Base-by-base conservation (phyloP, 1,140 invertebrate species). In the Vanessa atalanta region DNA sequence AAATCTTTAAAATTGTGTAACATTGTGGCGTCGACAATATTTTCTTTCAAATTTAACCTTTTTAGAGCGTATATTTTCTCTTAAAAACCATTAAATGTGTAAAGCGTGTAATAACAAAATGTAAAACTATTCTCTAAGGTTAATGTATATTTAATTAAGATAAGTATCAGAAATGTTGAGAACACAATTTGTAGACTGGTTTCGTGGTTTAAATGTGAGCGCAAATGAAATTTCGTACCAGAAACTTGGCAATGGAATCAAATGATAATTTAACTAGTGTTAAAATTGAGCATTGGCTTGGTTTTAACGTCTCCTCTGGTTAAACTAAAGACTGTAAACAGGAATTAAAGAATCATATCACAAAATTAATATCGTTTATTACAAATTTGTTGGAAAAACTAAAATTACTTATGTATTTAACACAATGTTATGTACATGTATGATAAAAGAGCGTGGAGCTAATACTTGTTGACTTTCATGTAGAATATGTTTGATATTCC, bases 191-290 rank as follows among this genome's bases (percentile, higher is more conserved):
- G 65, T 48, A 47, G 65, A 51, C 43, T 37, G 65, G 71, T 67
- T 71, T 65, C 70, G 73, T 68, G 70, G 72, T 74, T 60, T 65
- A 70, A 71, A 53, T 70, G 60, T 63, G 47, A 73, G 70, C 48
- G 65, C 75, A 72, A 78, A 78, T 78, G 77, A 70, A 72, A 78
- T 78, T 73, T 72, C 66, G 13, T 23, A 67, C 68, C 64, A 65
- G 65, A 66, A 79, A 79, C 78, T 79, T 79, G 78, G 78, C 78
- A 76, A 73, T 43, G 65, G 63, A 74, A 72, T 71, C 72, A 70
- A 55, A 73, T 76, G 75, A 77, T 76, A 79, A 79, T 79, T 76
- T 76, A 79, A 77, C 73, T 76, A 74, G 78, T 70, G 70, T 73
- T 75, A 53, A 64, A 47, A 50, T 50, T 53, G 55, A 47, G 47